Evolutionary conservation across 2,888 invertebrate genomes (phyloP), one percentile per base, ranked within the genome.

Genomic region (Taphrorychus bicolor): DNA sequence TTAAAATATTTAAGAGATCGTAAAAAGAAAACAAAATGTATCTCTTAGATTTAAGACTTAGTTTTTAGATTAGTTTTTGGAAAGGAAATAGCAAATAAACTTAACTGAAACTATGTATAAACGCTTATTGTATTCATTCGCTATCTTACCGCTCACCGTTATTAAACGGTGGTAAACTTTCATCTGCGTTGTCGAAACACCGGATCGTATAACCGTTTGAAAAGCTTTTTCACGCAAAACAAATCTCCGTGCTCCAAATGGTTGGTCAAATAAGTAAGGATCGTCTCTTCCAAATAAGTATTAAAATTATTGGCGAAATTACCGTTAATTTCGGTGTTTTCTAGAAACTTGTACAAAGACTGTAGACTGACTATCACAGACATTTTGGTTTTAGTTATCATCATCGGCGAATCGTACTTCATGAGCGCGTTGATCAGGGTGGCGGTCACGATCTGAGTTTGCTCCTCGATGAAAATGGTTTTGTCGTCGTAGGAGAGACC

Each of bases 401-500:
- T 74, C 75, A 78, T 77, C 9, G 74, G 75, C 48, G 75, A 74
- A 32, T 75, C 71, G 58, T 74, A 66, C 60, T 73, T 75, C 42
- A 70, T 60, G 5, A 79, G 66, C 1, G 76, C 69, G 62, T 79
- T 76, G 18, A 79, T 69, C 14, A 80, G 69, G 16, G 72, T 64
- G 5, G 75, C 75, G 2, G 79, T 78, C 5, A 80, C 77, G 49
- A 79, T 51, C 49, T 77, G 72, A 0, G 76, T 73, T 56, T 79
- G 78, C 66, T 80, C 79, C 64, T 80, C 79, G 3, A 79, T 70
- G 61, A 78, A 78, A 57, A 81, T 78, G 3, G 79, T 76, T 14
- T 71, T 71, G 66, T 79, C 78, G 4, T 75, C 77, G 64, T 76
- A 80, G 64, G 69, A 75, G 19, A 79, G 65, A 11, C 73, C 77